phyloP scores from a whole-genome alignment of 2,113 vertebrate species.

The Anguilla rostrata region DNA sequence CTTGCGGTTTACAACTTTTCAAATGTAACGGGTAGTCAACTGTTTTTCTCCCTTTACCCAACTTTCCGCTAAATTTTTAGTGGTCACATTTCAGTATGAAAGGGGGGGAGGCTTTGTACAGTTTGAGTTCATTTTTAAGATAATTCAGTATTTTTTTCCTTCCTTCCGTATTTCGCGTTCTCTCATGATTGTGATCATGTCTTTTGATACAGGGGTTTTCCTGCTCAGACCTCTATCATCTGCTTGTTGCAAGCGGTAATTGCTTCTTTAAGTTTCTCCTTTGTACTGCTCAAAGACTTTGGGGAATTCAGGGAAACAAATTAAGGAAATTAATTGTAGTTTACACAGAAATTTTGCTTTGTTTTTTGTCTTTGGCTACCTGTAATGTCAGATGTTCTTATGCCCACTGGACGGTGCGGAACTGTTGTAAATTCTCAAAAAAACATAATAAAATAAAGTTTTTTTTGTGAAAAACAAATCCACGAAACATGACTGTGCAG shows the following conservation, averaged over 20 bases:
- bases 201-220: conserved; percentile 93
- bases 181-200: conserved; percentile 86
- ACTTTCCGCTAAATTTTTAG: conserved; percentile 49
- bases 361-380: conserved; percentile 81
- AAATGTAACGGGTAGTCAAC: conserved; percentile 21
- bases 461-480: conserved; percentile 69
- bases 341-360: conserved; percentile 30
- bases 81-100: conserved; percentile 67
- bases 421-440: conserved; percentile 83
- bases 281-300: conserved; percentile 80
- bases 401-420: conserved; percentile 80
- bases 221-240: conserved; percentile 91
- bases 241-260: conserved; percentile 96
- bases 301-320: conserved; percentile 33
- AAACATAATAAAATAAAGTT: conserved; percentile 77
- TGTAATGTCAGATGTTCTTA: conserved; percentile 83
- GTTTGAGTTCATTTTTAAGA: conserved; percentile 71
- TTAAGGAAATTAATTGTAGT: conserved; percentile 75
- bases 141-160: conserved; percentile 55
- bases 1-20: conserved; percentile 22
- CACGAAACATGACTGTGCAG: conserved; percentile 22
- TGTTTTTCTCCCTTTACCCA: background rate
- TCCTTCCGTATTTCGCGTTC: conserved; percentile 39
- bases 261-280: conserved; percentile 92
- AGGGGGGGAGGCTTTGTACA: conserved; percentile 44